Conservation (phyloP, 2,797 vertebrate genomes). For the Menidia menidia region DNA sequence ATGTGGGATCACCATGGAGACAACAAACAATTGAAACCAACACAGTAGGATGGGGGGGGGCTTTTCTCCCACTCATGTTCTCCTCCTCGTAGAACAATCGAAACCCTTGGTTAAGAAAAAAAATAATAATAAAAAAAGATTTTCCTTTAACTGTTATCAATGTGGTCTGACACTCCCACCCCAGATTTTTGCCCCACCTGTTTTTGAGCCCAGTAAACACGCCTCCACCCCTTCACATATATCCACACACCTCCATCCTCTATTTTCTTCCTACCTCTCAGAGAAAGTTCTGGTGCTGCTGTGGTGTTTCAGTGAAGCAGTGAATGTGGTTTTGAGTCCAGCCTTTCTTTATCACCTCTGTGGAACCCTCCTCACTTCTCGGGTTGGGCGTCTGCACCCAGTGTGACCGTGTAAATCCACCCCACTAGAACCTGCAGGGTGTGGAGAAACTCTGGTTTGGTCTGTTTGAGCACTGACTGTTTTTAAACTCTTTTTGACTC, state of each 20-base stretch:
- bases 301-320: conserved; percentile 62
- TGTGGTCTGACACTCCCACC: conserved; percentile 50
- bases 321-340: conserved; percentile 64
- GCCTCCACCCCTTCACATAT: conserved; percentile 18
- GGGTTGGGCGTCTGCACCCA: conserved; percentile 21
- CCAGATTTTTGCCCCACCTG: conserved; percentile 31
- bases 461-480: conserved; percentile 71
- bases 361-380: conserved; percentile 44
- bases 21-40: conserved; percentile 46
- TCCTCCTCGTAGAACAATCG: conserved; percentile 33
- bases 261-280: conserved; percentile 42
- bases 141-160: conserved; percentile 49
- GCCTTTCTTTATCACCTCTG: conserved; percentile 45
- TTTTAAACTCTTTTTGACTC: conserved; percentile 60
- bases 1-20: conserved; percentile 46
- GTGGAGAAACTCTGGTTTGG: conserved; percentile 50
- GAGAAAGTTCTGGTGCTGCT: conserved; percentile 59
- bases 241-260: conserved; percentile 20
- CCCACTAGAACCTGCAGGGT: conserved; percentile 24
- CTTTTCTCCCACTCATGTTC: conserved; percentile 30
- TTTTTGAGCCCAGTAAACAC: conserved; percentile 50
- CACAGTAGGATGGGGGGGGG: conserved; percentile 27
- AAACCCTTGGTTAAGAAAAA: conserved; percentile 17
- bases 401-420: conserved; percentile 29
- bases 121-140: conserved; percentile 2